A percentile compares a stretch with the other conserved stretches of the same genome.
Conservation (phyloP, 2,797 vertebrate species). For the Miichthys miiuy region DNA sequence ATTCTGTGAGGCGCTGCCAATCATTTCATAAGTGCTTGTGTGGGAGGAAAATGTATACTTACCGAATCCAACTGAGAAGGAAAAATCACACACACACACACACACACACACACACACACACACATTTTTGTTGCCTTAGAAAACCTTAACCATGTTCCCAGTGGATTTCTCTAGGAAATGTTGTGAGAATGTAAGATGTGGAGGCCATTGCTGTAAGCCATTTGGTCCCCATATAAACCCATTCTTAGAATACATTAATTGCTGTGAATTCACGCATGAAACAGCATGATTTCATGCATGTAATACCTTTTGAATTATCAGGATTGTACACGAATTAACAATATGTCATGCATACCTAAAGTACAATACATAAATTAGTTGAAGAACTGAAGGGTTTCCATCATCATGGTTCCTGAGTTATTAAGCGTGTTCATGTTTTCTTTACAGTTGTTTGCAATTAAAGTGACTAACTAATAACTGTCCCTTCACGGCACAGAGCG, state of each 20-base stretch:
- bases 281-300: constrained; percentile 38
- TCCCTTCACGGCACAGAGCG: constrained; percentile 23
- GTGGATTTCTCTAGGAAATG: constrained; percentile 1
- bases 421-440: constrained; percentile 34
- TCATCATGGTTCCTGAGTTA: constrained; percentile 23
- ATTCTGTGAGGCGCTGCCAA: constrained; percentile 66
- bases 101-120: too few relatives aligned
- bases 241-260: constrained; percentile 31
- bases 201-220: neutral
- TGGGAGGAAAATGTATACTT: constrained; percentile 26
- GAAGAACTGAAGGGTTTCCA: constrained; percentile 30
- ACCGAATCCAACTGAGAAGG: constrained; percentile 2
- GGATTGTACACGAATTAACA: constrained; percentile 39
- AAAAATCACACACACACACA: neutral
- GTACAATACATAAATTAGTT: constrained; percentile 38
- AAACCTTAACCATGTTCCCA: neutral
- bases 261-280: constrained; percentile 41
- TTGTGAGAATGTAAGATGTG: neutral
- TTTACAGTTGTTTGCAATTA: constrained; percentile 17
- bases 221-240: constrained; percentile 5
- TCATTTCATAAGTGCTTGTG: constrained; percentile 58
- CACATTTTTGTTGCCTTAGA: constrained; percentile 9
- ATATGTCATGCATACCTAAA: constrained; percentile 38
- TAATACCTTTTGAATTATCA: constrained; percentile 42
- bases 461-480: constrained; percentile 18